Evolutionary conservation across 2,888 invertebrate genomes (phyloP).

Genomic region (Holacanthella duospinosa): DNA sequence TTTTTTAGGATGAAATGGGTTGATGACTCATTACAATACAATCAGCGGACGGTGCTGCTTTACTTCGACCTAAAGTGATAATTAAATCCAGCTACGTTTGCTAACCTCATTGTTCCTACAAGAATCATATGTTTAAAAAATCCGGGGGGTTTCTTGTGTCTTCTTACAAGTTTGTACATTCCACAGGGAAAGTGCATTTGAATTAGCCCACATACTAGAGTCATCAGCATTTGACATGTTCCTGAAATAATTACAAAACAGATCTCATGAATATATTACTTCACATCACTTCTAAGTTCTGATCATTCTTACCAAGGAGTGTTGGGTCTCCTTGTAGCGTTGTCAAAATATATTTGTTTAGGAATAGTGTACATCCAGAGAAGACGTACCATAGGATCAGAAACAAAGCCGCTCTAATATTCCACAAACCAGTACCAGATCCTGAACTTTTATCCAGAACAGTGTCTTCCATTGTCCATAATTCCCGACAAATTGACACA

Average conservation of each 20-base stretch:
- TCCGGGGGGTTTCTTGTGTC: slow-evolving; percentile 53
- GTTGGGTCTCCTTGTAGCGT: slow-evolving; percentile 62
- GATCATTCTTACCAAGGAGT: slow-evolving; percentile 53
- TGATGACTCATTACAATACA: too few species aligned
- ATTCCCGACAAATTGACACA: too few species aligned
- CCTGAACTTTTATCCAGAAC: not conserved
- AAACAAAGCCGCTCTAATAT: slow-evolving; percentile 52
- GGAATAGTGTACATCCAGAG: slow-evolving; percentile 63
- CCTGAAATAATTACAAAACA: slow-evolving; percentile 44
- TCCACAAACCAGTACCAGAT: slow-evolving; percentile 45
- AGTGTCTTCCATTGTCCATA: not conserved
- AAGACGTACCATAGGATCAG: slow-evolving; percentile 63
- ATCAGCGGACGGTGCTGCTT: too few species aligned
- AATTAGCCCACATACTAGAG: slow-evolving; percentile 59
- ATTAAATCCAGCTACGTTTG: too few species aligned
- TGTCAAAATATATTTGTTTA: slow-evolving; percentile 62
- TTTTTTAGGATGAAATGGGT: too few species aligned
- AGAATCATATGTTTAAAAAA: slow-evolving; percentile 63
- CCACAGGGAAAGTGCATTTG: slow-evolving; percentile 64
- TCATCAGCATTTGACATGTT: slow-evolving; percentile 64
- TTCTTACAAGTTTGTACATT: slow-evolving; percentile 54
- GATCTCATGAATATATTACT: slow-evolving; percentile 6
- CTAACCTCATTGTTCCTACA: slow-evolving; percentile 62
- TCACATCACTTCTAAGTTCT: slow-evolving; percentile 1
- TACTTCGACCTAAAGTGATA: too few species aligned